phyloP scores from a whole-genome alignment of 2,113 vertebrate genomes.

The Onychostruthus taczanowskii region DNA sequence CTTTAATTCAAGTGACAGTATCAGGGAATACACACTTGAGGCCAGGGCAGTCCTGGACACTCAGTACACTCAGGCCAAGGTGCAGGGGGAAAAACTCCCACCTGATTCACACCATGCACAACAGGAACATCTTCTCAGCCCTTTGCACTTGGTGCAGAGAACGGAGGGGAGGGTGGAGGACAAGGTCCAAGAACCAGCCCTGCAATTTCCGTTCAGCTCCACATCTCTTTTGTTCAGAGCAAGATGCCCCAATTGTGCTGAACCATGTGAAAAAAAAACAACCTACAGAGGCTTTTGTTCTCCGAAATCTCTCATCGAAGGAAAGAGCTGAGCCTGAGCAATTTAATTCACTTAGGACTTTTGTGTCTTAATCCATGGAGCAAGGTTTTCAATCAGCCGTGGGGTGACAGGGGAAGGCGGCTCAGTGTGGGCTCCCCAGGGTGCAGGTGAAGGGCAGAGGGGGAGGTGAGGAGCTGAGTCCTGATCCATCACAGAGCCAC shows the following conservation, averaged over 20 bases:
- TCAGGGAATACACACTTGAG: background rate
- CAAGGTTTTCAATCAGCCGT: background rate
- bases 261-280: background rate
- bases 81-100: background rate
- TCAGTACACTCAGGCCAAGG: background rate
- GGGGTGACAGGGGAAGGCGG: background rate
- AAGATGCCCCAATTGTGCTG: background rate
- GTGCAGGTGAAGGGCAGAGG: background rate
- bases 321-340: background rate
- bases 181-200: background rate
- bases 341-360: constrained; percentile 15
- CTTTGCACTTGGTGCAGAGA: background rate
- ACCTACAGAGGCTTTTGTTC: background rate
- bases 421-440: background rate
- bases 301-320: background rate
- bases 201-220: background rate
- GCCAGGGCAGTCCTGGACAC: background rate
- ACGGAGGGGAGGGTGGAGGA: background rate
- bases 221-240: background rate
- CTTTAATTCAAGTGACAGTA: background rate
- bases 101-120: background rate
- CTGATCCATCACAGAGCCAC: background rate
- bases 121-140: background rate
- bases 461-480: background rate
- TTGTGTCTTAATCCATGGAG: constrained; percentile 5